phyloP scores from a whole-genome alignment of 2,113 vertebrate species.

The Xiphophorus hellerii region DNA sequence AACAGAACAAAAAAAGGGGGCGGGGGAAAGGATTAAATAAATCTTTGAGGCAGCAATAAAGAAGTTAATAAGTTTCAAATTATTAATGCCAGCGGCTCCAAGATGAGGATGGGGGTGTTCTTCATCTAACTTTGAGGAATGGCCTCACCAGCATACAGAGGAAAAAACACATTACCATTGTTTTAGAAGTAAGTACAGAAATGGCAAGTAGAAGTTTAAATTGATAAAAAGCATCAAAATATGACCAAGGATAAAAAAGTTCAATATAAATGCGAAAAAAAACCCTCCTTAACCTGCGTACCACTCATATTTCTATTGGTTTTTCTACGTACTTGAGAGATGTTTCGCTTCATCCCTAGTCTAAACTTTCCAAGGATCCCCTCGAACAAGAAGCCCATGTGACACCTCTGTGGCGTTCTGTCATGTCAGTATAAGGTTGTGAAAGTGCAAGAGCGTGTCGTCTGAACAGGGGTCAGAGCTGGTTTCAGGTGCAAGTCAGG shows the following conservation, averaged over 20 bases:
- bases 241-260: too few relatives aligned
- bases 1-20: neutral
- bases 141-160: too few relatives aligned
- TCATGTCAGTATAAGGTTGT: conserved; percentile 9
- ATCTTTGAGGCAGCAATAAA: neutral
- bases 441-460: conserved; percentile 12
- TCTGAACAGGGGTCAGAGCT: conserved; percentile 38
- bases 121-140: neutral
- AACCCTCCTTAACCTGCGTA: neutral
- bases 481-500: conserved; percentile 48
- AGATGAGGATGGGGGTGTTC: neutral
- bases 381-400: neutral
- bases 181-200: neutral
- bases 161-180: too few relatives aligned
- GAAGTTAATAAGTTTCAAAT: neutral
- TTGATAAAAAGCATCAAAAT: too few relatives aligned
- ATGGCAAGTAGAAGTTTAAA: neutral
- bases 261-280: neutral
- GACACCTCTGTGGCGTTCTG: neutral
- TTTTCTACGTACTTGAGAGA: neutral
- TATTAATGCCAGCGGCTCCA: neutral
- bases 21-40: neutral
- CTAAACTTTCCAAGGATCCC: neutral
- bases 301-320: neutral
- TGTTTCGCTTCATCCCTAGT: neutral